Base-by-base conservation (phyloP, 1,140 invertebrate species). In the Lasioglossum albipes region DNA sequence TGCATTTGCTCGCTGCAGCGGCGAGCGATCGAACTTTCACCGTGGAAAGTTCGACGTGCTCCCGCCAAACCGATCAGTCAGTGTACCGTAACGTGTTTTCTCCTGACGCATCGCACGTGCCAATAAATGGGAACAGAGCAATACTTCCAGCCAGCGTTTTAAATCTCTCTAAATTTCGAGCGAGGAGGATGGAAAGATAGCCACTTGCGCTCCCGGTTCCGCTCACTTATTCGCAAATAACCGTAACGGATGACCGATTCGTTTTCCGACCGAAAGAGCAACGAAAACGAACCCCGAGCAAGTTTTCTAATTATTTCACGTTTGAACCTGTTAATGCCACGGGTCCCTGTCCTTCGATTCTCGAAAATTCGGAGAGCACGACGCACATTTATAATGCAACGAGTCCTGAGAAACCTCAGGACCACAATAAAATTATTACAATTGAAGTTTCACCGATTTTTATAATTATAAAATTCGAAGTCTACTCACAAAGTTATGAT, bases 61-160 rank as follows among this genome's bases (percentile, higher is more conserved):
- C 84, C 84, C 84, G 83, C 75, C 83, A 82, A 85, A 85, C 83
- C 84, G 83, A 85, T 82, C 82, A 81, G 73, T 72, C 79, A 45
- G 83, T 74, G 61, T 65, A 70, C 84, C 81, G 81, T 85, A 85
- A 85, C 83, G 79, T 84, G 83, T 85, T 85, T 85, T 85, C 84
- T 84, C 79, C 81, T 86, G 84, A 85, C 84, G 84, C 84, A 74
- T 82, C 80, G 84, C 84, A 76, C 81, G 80, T 86, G 84, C 84
- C 84, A 83, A 85, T 86, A 85, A 86, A 86, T 84, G 81, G 84
- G 73, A 75, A 85, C 75, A 82, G 81, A 76, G 80, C 76, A 82
- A 86, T 86, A 85, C 84, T 85, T 85, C 84, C 66, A 81, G 84
- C 79, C 45, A 75, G 79, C 73, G 72, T 80, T 80, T 80, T 80